phyloP scores from a whole-genome alignment of 2,113 vertebrate species.

The Lucifuga dentata region DNA sequence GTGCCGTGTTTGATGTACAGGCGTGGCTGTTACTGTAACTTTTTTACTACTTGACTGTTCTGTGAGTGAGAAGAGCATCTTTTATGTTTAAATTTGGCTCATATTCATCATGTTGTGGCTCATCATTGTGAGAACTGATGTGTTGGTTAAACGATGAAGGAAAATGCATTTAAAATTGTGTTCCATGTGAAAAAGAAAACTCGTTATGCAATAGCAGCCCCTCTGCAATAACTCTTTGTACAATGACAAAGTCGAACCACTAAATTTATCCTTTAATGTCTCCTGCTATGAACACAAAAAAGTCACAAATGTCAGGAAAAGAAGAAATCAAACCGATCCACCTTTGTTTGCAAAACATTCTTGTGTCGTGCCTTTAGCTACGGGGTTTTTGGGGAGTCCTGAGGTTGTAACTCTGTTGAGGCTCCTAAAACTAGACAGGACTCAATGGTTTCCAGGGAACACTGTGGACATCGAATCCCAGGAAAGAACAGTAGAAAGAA shows the following conservation, averaged over 20 bases:
- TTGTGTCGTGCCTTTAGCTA: conserved; percentile 84
- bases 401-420: conserved; percentile 81
- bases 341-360: conserved; percentile 84
- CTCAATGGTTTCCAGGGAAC: conserved; percentile 86
- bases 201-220: neutral
- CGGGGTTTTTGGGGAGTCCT: conserved; percentile 69
- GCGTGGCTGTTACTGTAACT: conserved; percentile 43
- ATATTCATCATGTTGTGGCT: conserved; percentile 40
- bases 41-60: conserved; percentile 36
- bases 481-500: conserved; percentile 80
- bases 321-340: conserved; percentile 70
- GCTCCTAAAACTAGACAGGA: conserved; percentile 79
- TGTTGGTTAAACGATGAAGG: neutral
- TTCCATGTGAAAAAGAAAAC: conserved; percentile 2
- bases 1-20: conserved; percentile 53
- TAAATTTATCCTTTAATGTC: conserved; percentile 48
- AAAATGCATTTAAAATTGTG: neutral
- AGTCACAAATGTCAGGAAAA: conserved; percentile 66
- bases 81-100: conserved; percentile 53
- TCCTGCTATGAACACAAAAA: conserved; percentile 41
- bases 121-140: conserved; percentile 12
- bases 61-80: conserved; percentile 33
- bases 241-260: conserved; percentile 41
- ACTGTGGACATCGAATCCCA: conserved; percentile 61
- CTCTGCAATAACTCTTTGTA: conserved; percentile 15